phyloP scores from a whole-genome alignment of 2,888 invertebrate genomes.

The Pachymerium ferrugineum region DNA sequence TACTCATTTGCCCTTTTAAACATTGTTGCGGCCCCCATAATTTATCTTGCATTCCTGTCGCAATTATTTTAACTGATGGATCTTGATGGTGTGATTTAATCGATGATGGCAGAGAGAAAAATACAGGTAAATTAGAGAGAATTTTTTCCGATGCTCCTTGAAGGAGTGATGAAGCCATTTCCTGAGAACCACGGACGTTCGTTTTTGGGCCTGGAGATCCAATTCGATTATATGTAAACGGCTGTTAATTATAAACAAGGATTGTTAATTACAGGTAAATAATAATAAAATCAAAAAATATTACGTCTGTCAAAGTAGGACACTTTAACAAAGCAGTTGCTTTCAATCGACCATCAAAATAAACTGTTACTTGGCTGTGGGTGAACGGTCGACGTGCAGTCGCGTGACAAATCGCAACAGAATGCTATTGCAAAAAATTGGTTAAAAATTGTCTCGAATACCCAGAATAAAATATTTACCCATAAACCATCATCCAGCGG shows the following conservation, averaged over 20 bases:
- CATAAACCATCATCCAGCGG: slow-evolving; percentile 52
- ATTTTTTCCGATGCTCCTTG: slow-evolving; percentile 29
- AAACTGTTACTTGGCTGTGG: slow-evolving; percentile 57
- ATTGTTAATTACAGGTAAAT: background rate
- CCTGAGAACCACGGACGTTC: background rate
- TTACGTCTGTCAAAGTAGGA: slow-evolving; percentile 55
- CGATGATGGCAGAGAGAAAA: slow-evolving; percentile 35
- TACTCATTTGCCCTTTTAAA: slow-evolving; percentile 54
- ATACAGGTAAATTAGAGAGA: slow-evolving; percentile 33
- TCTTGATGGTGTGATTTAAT: slow-evolving; percentile 44
- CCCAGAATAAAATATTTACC: slow-evolving; percentile 41
- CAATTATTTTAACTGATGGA: slow-evolving; percentile 54
- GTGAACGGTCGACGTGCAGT: slow-evolving; percentile 54
- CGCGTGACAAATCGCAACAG: slow-evolving; percentile 52
- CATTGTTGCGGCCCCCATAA: slow-evolving; percentile 54
- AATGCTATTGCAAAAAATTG: slow-evolving; percentile 50
- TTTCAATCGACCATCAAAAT: slow-evolving; percentile 56
- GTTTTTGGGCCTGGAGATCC: slow-evolving; percentile 45
- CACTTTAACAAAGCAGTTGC: slow-evolving; percentile 55
- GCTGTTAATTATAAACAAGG: slow-evolving; percentile 40
- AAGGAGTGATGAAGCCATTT: background rate
- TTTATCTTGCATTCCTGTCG: slow-evolving; percentile 54
- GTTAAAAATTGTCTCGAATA: background rate
- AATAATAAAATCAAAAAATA: background rate
- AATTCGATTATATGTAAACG: slow-evolving; percentile 51